Evolutionary conservation across 2,888 invertebrate species (phyloP), one percentile per base, ranked within the genome.

Genomic region (Pedicia rivosa): DNA sequence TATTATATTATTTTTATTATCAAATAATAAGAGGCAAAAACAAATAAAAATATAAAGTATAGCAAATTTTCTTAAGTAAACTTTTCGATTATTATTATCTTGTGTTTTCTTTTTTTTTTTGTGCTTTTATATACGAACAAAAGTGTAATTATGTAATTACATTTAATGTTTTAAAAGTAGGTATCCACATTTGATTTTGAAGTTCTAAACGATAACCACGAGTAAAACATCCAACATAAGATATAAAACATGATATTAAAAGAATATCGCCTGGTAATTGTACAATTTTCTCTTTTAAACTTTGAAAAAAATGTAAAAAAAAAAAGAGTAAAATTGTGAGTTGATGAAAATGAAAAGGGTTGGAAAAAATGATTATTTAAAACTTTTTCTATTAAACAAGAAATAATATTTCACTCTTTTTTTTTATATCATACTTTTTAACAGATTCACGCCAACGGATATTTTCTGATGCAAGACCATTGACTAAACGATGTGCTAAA

Each of bases 191-290:
- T 17, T 78, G 73, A 9, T 82, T 65, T 53, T 87, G 68, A 36
- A 94, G 67, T 48, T 86, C 80, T 15, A 67, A 52, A 33, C 94
- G 68, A 55, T 92, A 94, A 34, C 70, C 68, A 43, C 82, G 77
- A 19, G 84, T 88, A 58, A 94, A 94, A 53, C 90, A 90, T 2
- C 94, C 94, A 20, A 91, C 83, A 55, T 94, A 94, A 0, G 92
- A 92, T 37, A 94, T 82, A 58, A 94, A 94, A 9, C 92, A 90
- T 0, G 90, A 83, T 22, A 88, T 78, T 17, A 92, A 59, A 1
- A 94, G 63, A 20, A 90, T 78, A 51, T 94, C 91, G 1, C 94
- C 94, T 0, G 92, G 88, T 38, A 94, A 61, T 41, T 84, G 84
- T 16, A 70, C 62, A 17, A 78, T 80, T 9, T 82, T 77, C 41